These are phyloP conservation scores for Eutrigla gurnardus DNA, from an alignment of 2,797 vertebrate species.

Conservation along the genomic window DNA sequence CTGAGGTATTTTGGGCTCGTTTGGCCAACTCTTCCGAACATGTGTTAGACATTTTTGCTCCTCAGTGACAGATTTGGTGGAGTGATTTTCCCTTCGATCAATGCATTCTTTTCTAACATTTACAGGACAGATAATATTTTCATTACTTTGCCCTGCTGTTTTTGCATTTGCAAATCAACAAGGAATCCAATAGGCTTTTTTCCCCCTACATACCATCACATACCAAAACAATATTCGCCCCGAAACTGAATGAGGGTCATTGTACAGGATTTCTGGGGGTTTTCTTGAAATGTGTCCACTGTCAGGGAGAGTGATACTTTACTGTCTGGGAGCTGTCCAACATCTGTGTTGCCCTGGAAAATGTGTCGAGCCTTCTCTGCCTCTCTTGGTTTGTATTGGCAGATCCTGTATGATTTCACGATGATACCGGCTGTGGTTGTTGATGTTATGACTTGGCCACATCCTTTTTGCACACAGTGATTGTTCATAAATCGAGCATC, in stretches of 20 bases:
- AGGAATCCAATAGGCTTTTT: conserved; percentile 44
- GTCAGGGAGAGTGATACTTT: conserved; percentile 52
- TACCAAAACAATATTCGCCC: conserved; percentile 62
- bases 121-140: conserved; percentile 73
- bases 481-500: conserved; percentile 23
- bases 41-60: conserved; percentile 64
- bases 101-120: conserved; percentile 63
- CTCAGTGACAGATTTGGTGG: conserved; percentile 45
- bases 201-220: conserved; percentile 55
- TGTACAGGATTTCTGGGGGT: conserved; percentile 51
- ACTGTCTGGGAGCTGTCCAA: conserved; percentile 63
- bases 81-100: conserved; percentile 52
- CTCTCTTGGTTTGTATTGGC: conserved; percentile 42
- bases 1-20: conserved; percentile 30
- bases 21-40: conserved; percentile 52
- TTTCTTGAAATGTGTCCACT: conserved; percentile 32
- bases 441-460: conserved; percentile 48
- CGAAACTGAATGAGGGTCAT: conserved; percentile 59
- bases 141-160: conserved; percentile 44
- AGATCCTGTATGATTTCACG: conserved; percentile 20
- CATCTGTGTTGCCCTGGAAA: conserved; percentile 53
- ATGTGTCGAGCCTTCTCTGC: conserved; percentile 17
- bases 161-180: conserved; percentile 59
- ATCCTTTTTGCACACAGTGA: conserved; percentile 15
- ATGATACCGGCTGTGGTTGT: conserved; percentile 30